These are phyloP conservation scores for Hippocampus mohnikei DNA, from an alignment of 2,113 vertebrate genomes.

Conservation along the genomic window DNA sequence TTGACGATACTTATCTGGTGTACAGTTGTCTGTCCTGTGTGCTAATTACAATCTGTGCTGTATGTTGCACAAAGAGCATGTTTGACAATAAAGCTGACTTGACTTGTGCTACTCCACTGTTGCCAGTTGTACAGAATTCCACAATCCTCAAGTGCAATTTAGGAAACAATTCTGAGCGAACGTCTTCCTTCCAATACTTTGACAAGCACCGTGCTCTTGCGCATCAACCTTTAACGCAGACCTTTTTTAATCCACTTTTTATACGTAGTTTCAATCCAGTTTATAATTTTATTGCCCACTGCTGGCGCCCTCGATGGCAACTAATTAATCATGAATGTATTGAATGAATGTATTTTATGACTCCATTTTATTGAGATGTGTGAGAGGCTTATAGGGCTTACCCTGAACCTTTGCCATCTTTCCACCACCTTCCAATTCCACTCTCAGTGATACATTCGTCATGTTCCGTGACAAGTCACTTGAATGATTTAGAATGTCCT, in stretches of 20 bases:
- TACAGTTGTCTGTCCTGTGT: no score
- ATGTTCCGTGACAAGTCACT: conserved; percentile 28
- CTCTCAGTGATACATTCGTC: conserved; percentile 37
- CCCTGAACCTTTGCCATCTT: conserved; percentile 3
- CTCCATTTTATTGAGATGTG: conserved; percentile 50
- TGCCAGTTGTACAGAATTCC: not conserved
- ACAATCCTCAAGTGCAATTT: not conserved
- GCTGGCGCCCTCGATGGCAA: conserved; percentile 15
- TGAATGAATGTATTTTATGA: conserved; percentile 33
- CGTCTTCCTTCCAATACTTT: not conserved
- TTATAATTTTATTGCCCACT: not conserved
- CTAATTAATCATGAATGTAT: conserved; percentile 40
- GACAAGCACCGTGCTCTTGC: conserved; percentile 9
- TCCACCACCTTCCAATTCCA: conserved; percentile 12
- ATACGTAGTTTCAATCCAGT: conserved; percentile 26
- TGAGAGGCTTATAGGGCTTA: conserved; percentile 37
- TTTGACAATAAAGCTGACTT: no score
- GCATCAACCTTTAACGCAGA: conserved; percentile 31
- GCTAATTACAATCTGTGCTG: no score
- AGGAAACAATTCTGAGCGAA: not conserved
- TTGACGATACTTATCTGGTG: no score
- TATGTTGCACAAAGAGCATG: no score
- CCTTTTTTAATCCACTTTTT: conserved; percentile 47
- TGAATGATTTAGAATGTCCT: conserved; percentile 60
- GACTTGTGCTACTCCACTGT: not conserved